Percentiles rank a stretch among this genome's conserved stretches.
Evolutionary conservation across 2,113 vertebrate species (phyloP).

Genomic region (Ariopsis seemanni): DNA sequence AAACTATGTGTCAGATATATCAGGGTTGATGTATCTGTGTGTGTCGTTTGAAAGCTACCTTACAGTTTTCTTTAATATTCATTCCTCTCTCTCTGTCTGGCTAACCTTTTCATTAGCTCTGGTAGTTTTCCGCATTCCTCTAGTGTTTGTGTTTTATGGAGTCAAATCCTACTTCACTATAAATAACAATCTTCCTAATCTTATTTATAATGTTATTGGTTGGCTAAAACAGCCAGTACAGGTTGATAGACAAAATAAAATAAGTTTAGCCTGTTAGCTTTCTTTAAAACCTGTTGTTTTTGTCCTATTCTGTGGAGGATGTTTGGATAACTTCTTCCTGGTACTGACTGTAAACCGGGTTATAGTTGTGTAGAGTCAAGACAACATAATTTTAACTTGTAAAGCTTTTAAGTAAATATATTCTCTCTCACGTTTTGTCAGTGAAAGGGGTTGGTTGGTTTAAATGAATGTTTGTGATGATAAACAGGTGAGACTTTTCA

Average conservation of each 20-base stretch:
- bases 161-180: neutral
- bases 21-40: neutral
- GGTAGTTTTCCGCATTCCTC: constrained; percentile 3
- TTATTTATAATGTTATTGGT: neutral
- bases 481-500: neutral
- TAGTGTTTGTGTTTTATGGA: neutral
- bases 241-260: too few species aligned
- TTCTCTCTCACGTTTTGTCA: neutral
- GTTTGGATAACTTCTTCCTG: neutral
- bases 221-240: too few species aligned
- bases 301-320: neutral
- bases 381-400: neutral
- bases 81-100: neutral
- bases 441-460: neutral
- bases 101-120: neutral
- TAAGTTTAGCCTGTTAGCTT: neutral
- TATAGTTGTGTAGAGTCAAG: neutral
- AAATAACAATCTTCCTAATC: neutral
- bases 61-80: neutral
- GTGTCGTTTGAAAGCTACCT: neutral
- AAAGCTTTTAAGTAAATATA: neutral
- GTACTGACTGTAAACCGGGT: too few species aligned
- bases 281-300: neutral
- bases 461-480: too few species aligned
- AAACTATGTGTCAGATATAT: neutral